Evolutionary conservation across 2,888 invertebrate genomes (phyloP).

Genomic region (Cheilosia urbana): DNA sequence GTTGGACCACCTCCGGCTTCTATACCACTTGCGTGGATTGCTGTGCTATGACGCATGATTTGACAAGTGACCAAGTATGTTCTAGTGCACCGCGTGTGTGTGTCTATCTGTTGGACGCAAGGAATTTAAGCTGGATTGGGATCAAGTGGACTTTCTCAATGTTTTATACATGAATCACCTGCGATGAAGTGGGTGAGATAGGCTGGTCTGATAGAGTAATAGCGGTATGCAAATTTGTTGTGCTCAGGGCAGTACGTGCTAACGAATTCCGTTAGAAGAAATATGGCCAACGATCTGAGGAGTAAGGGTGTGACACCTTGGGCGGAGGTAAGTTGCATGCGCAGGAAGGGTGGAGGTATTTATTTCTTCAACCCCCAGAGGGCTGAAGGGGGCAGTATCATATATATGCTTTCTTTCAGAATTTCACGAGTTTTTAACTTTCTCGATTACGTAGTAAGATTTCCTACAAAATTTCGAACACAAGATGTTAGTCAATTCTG

Average conservation of each 20-base stretch:
- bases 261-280: neutral
- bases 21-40: neutral
- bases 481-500: too few species aligned
- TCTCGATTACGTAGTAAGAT: too few species aligned
- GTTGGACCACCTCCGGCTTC: slow-evolving; percentile 1
- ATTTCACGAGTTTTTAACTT: too few species aligned
- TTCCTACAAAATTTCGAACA: too few species aligned
- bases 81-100: neutral
- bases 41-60: slow-evolving; percentile 65
- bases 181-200: slow-evolving; percentile 63
- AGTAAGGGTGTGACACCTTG: neutral
- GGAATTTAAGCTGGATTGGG: slow-evolving; percentile 59
- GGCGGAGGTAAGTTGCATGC: neutral
- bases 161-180: slow-evolving; percentile 65
- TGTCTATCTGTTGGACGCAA: slow-evolving; percentile 18
- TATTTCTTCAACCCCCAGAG: too few species aligned
- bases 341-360: too few species aligned
- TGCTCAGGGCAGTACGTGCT: neutral
- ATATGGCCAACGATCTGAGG: neutral
- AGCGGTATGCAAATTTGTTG: slow-evolving; percentile 30
- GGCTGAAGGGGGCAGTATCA: too few species aligned
- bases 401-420: too few species aligned
- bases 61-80: slow-evolving; percentile 49
- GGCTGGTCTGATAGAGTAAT: slow-evolving; percentile 23
- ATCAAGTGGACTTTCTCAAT: slow-evolving; percentile 71